Conservation (phyloP, 2,888 invertebrate genomes). For the Pristionchus exspectatus region DNA sequence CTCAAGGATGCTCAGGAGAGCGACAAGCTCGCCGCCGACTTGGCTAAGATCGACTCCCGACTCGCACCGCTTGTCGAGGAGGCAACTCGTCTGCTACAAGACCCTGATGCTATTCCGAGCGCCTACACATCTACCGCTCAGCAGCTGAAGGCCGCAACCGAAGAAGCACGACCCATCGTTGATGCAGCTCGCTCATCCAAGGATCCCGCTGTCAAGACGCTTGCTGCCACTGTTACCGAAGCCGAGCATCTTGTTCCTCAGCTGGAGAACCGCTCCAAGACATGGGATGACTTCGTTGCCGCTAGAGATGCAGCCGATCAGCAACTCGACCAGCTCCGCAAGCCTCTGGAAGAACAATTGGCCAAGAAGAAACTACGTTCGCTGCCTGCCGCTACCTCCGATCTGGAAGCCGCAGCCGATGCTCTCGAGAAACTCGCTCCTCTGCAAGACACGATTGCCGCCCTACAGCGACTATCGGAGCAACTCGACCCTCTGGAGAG, state of each 20-base stretch:
- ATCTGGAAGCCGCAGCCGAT: conserved; percentile 58
- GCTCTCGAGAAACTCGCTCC: conserved; percentile 58
- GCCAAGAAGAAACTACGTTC: conserved; percentile 56
- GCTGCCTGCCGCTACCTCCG: conserved; percentile 58
- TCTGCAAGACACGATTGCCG: conserved; percentile 60
- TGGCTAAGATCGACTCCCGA: conserved; percentile 57
- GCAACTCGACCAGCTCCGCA: conserved; percentile 62
- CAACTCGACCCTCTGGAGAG: conserved; percentile 64
- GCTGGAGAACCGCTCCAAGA: conserved; percentile 63
- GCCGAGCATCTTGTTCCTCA: conserved; percentile 56
- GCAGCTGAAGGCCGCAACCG: conserved; percentile 53
- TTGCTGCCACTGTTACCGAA: conserved; percentile 44
- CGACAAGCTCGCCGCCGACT: conserved; percentile 60
- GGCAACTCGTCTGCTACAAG: conserved; percentile 60
- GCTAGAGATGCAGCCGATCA: conserved; percentile 67
- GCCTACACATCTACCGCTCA: conserved; percentile 61
- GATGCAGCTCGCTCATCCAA: not conserved
- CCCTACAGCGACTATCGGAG: conserved; percentile 62
- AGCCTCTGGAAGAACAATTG: conserved; percentile 59
- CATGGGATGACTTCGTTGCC: conserved; percentile 66
- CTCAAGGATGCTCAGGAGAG: conserved; percentile 59
- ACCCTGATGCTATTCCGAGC: conserved; percentile 58
- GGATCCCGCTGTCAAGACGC: conserved; percentile 33
- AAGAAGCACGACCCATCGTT: conserved; percentile 7
- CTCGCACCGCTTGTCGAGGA: conserved; percentile 63